phyloP scores from a whole-genome alignment of 2,797 vertebrate genomes.

The Oreochromis grahami region DNA sequence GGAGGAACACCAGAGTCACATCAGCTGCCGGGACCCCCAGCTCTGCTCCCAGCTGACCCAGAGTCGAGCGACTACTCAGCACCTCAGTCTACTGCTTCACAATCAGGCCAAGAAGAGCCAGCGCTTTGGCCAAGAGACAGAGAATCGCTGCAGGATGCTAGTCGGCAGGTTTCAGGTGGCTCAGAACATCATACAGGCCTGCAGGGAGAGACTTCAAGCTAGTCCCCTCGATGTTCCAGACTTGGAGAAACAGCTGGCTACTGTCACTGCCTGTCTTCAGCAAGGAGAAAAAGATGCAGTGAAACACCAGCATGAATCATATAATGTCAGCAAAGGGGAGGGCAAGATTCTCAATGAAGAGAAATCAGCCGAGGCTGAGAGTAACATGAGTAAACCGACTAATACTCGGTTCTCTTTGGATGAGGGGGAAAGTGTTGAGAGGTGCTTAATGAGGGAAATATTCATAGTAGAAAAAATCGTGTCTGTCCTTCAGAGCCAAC shows the following conservation, averaged over 20 bases:
- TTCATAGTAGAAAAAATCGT: constrained; percentile 82
- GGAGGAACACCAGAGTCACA: constrained; percentile 81
- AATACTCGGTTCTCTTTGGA: constrained; percentile 34
- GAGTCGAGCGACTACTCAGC: constrained; percentile 73
- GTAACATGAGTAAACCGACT: constrained; percentile 48
- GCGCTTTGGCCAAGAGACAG: constrained; percentile 66
- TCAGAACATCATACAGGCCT: constrained; percentile 76
- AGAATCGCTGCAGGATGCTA: constrained; percentile 72
- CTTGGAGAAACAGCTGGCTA: constrained; percentile 54
- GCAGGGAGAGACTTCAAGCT: constrained; percentile 75
- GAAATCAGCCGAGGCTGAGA: constrained; percentile 51
- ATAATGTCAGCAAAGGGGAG: constrained; percentile 24
- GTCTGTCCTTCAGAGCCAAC: constrained; percentile 77
- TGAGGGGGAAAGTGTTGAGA: constrained; percentile 5
- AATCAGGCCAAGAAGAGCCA: constrained; percentile 77
- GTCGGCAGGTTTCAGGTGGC: constrained; percentile 76
- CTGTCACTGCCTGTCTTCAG: constrained; percentile 50
- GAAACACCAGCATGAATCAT: constrained; percentile 52
- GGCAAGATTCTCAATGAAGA: constrained; percentile 45
- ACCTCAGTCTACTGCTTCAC: constrained; percentile 82
- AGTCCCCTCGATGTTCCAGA: constrained; percentile 20
- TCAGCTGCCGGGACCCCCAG: constrained; percentile 78
- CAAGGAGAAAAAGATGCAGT: constrained; percentile 57
- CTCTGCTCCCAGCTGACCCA: constrained; percentile 82
- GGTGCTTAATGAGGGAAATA: constrained; percentile 76